Evolutionary conservation across 2,888 invertebrate genomes (phyloP).

Genomic region (Eupeodes luniger): DNA sequence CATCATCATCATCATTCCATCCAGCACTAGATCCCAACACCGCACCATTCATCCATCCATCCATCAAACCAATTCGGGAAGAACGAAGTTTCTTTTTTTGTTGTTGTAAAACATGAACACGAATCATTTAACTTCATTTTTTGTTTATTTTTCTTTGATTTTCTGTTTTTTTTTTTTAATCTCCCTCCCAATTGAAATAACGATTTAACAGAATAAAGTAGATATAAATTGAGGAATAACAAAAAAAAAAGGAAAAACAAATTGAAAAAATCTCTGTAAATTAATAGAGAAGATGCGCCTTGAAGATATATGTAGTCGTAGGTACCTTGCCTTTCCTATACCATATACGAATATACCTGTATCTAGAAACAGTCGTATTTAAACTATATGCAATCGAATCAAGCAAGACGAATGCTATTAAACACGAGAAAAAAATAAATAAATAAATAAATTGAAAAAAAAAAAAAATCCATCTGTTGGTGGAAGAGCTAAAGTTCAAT

Average conservation of each 20-base stretch:
- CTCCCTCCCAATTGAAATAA: conserved; percentile 30
- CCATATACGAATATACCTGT: background rate
- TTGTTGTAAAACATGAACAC: conserved; percentile 19
- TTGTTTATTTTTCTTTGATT: conserved; percentile 56
- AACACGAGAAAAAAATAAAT: conserved; percentile 3
- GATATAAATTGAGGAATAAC: conserved; percentile 37
- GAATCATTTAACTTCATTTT: conserved; percentile 50
- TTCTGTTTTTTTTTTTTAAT: conserved; percentile 28
- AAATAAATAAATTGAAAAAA: conserved; percentile 25
- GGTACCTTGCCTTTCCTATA: background rate
- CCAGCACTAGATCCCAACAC: too few relatives aligned
- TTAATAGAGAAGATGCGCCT: conserved; percentile 70
- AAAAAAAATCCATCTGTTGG: conserved; percentile 62
- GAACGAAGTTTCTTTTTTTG: conserved; percentile 2
- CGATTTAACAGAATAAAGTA: conserved; percentile 36
- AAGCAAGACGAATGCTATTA: conserved; percentile 38
- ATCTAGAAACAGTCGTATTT: background rate
- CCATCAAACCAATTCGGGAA: conserved; percentile 16
- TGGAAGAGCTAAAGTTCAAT: conserved; percentile 73
- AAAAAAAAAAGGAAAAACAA: conserved; percentile 19
- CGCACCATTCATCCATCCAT: background rate
- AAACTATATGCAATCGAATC: conserved; percentile 43
- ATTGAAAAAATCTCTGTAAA: conserved; percentile 55
- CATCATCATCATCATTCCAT: background rate
- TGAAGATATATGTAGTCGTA: conserved; percentile 32